Base-by-base conservation (phyloP, 1,140 invertebrate species). In the Drosophila parvula region DNA sequence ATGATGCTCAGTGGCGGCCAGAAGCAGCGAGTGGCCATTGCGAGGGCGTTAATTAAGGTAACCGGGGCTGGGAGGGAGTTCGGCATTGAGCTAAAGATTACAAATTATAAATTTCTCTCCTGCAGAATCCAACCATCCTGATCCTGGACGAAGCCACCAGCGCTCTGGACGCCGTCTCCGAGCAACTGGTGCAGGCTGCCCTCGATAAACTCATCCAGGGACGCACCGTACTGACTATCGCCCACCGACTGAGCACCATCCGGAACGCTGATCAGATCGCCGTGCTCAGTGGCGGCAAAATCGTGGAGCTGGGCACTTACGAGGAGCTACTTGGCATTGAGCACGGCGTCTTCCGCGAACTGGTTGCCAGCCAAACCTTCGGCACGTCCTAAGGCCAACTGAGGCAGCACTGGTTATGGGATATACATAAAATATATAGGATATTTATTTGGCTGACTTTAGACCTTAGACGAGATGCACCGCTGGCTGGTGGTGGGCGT, bases 221-320 rank as follows among this genome's bases (percentile, higher is more conserved):
- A 22, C 94, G 97, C 48, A 99, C 98, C 2, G 97, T 98, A 0
- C 92, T 99, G 6, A 97, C 97, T 0, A 98, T 99, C 75, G 98
- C 98, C 11, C 98, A 99, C 90, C 94, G 98, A 58, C 93, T 99
- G 9, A 98, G 97, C 76, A 99, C 98, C 0, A 97, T 99, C 68
- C 96, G 96, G 81, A 96, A 97, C 86, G 97, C 98, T 0, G 95
- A 98, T 92, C 93, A 95, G 81, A 99, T 99, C 51, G 95, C 97
- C 0, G 98, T 99, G 1, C 92, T 99, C 40, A 94, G 97, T 28
- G 93, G 95, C 45, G 98, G 98, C 0, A 82, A 91, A 41, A 94
- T 99, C 2, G 94, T 95, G 0, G 98, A 99, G 92, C 93, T 94
- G 60, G 98, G 98, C 27, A 94, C 94, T 2, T 99, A 99, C 89